Conservation (phyloP, 2,888 invertebrate genomes). For the Bedellia somnulentella region DNA sequence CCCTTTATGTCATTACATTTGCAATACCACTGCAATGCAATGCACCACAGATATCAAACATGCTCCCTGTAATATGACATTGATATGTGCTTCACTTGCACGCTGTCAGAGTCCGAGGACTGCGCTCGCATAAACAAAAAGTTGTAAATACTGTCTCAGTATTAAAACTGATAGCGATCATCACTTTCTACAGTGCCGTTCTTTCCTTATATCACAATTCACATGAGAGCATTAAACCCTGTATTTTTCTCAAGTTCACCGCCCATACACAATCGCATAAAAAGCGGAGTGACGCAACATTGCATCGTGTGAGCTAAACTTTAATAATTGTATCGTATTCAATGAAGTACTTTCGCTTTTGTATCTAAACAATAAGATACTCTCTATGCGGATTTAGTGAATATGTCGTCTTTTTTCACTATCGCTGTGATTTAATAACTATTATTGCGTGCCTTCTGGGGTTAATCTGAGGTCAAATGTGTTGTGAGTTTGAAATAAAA, state of each 20-base stretch:
- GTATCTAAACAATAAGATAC: conserved; percentile 45
- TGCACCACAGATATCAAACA: too few relatives aligned
- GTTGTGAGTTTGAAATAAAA: too few relatives aligned
- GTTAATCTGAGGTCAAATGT: too few relatives aligned
- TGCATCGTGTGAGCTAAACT: conserved; percentile 29
- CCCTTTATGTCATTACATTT: too few relatives aligned
- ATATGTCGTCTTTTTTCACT: conserved; percentile 6
- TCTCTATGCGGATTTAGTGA: conserved; percentile 20
- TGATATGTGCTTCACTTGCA: too few relatives aligned
- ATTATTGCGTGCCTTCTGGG: too few relatives aligned
- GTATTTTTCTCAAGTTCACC: conserved; percentile 22
- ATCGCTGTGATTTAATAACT: too few relatives aligned
- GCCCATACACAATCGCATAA: conserved; percentile 38
- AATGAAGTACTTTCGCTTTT: conserved; percentile 57
- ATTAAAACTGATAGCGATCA: not conserved
- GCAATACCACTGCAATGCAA: too few relatives aligned
- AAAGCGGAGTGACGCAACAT: conserved; percentile 44
- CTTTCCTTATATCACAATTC: conserved; percentile 2
- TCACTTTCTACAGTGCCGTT: not conserved
- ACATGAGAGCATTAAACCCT: conserved; percentile 2
- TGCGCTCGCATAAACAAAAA: too few relatives aligned
- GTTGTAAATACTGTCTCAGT: too few relatives aligned
- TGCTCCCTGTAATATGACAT: too few relatives aligned
- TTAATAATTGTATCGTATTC: conserved; percentile 49
- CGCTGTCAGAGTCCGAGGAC: too few relatives aligned